Base-by-base conservation (phyloP, 2,113 vertebrate genomes). In the Benitochromis conjunctus region DNA sequence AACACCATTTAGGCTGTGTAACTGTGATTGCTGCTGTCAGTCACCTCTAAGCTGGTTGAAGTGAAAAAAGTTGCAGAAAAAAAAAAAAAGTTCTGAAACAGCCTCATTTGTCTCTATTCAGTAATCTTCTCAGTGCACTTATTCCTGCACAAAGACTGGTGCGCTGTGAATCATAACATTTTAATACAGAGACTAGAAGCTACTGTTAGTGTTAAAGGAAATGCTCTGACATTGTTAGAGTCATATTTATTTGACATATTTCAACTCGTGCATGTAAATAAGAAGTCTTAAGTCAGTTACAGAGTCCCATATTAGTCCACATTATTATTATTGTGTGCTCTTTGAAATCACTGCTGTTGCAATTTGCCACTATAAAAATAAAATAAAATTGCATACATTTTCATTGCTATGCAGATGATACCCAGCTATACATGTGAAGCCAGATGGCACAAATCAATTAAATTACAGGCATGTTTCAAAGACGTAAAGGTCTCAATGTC, bases 21-120 rank as follows among this genome's bases (percentile, higher is more conserved):
- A 78, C 83, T 85, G 86, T 89, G 89, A 95, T 92, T 92, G 92
- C 87, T 83, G 88, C 90, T 91, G 93, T 92, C 94, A 91, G 21
- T 95, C 93, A 92, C 18, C 43, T 66, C 85, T 64, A 60, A 91
- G 88, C 81, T 41, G 90, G 6, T 74, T 88, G 58, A 80, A 64
- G 34, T n/a, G 18, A 36, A 18, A 58, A 69, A 81, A 71, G 31
- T 54, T 9, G 56, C 18, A 0, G 21, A 79, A 69, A 82, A 82
- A 76, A 84, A 82, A 64, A 3, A 26, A 26, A n/a, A n/a, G 81
- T 79, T 69, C 18, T 7, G 21, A 77, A 62, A 81, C 29, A 57
- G 60, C 29, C 14, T 4, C 79, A 54, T 79, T 51, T 43, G 55
- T 76, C 69, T 76, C 29, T 51, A 51, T 51, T 46, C 41, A 46